These are phyloP conservation scores for Balaenoptera acutorostrata DNA, from an alignment of 2,113 vertebrate species.

Conservation along the genomic window DNA sequence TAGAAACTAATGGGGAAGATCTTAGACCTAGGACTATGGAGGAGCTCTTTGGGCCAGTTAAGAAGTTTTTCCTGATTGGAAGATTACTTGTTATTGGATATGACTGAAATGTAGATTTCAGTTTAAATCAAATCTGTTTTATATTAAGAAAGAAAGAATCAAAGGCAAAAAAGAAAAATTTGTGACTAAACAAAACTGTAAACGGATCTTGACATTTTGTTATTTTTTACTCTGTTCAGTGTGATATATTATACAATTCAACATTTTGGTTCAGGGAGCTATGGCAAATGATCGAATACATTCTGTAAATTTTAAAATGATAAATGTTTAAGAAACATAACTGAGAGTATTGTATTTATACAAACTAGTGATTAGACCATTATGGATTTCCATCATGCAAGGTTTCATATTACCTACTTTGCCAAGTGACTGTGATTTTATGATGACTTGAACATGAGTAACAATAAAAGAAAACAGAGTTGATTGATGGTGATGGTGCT, in stretches of 20 bases:
- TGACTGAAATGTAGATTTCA: not conserved
- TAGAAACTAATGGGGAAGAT: not conserved
- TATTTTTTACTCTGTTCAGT: not conserved
- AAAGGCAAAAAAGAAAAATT: not conserved
- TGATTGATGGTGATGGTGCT: not conserved
- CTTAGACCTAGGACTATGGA: not conserved
- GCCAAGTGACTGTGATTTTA: not conserved
- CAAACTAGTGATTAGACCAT: not conserved
- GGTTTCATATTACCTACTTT: not conserved
- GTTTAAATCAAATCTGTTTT: not conserved
- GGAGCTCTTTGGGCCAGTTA: not conserved
- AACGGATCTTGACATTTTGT: not conserved
- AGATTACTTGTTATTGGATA: not conserved
- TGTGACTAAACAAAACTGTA: not conserved
- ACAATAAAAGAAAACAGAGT: not conserved
- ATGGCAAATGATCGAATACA: not conserved
- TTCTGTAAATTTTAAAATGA: slow-evolving; percentile 14
- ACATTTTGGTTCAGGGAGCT: slow-evolving; percentile 18
- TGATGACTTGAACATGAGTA: not conserved
- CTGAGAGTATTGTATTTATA: not conserved
- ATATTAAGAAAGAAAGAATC: not conserved
- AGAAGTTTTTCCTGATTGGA: not conserved
- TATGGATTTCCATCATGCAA: not conserved
- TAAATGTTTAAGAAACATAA: not conserved
- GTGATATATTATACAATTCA: not conserved